Base-by-base conservation (phyloP, 2,113 vertebrate genomes). In the Corythaeola cristata region DNA sequence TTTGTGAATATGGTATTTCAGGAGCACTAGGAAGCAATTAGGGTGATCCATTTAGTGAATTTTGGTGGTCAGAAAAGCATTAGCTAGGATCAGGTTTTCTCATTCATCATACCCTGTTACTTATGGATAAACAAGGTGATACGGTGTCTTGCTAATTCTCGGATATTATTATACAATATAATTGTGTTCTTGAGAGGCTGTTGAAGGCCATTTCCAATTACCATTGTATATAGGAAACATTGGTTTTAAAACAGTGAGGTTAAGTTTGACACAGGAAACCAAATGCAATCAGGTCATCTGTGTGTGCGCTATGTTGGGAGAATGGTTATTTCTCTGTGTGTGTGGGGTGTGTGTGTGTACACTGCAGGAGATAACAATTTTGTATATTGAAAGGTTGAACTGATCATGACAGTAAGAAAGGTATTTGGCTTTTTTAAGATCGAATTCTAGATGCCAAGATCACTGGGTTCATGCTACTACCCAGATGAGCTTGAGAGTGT, bases 361-460 rank as follows among this genome's bases (percentile, higher is more conserved):
- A 15, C 82, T 47, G 13, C 37, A 62, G 77, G 33, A 82, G 49
- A 58, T 60, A 76, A 12, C 12, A 81, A 24, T 45, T 79, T 83
- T 90, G 62, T 85, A 64, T 78, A 35, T 44, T 88, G 84, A 71
- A 93, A 97, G n/a, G 62, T 91, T 91, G 95, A 96, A 89, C 86
- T 30, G 37, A 74, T 94, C 1, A 5, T 90, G 63, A 63, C 89
- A 94, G 87, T 92, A 80, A 82, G 93, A 94, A 96, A 96, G 78
- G 90, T 94, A 95, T 96, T 89, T 95, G 93, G 69, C 69, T 97
- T 92, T 92, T 97, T 96, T 84, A 92, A 96, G 97, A 92, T 74
- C 95, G 73, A 91, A 79, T 98, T 97, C 94, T 95, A 88, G 96
- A 93, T 94, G 91, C 91, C 84, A 87, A 85, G 94, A 96, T 96